These are phyloP conservation scores for Nebria salina DNA, from an alignment of 2,888 invertebrate genomes.

Conservation along the genomic window DNA sequence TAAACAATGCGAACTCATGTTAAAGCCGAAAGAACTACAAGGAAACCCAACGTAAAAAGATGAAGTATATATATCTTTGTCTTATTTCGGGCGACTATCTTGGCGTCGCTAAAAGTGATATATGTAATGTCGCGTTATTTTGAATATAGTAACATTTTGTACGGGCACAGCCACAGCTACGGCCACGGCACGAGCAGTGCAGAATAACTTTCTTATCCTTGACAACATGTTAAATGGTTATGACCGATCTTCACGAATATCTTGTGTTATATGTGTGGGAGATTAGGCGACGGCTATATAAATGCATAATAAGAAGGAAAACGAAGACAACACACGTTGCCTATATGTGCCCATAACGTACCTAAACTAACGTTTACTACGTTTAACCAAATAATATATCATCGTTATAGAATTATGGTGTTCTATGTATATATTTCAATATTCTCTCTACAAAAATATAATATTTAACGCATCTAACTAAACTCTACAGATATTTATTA, in stretches of 20 bases:
- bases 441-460: too few relatives aligned
- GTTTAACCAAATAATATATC: background rate
- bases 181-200: background rate
- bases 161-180: background rate
- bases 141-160: background rate
- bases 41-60: background rate
- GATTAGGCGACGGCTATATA: background rate
- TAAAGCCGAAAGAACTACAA: background rate
- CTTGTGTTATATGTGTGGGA: background rate
- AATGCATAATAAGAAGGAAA: background rate
- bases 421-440: too few relatives aligned
- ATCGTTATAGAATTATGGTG: too few relatives aligned
- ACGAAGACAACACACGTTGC: background rate
- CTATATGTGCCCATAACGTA: background rate
- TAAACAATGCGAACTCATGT: background rate
- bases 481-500: too few relatives aligned
- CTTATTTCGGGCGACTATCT: background rate
- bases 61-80: background rate
- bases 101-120: background rate
- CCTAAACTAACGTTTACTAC: too few relatives aligned
- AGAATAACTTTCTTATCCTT: background rate
- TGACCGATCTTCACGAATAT: background rate
- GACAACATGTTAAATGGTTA: constrained; percentile 1
- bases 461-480: too few relatives aligned
- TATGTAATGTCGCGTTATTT: background rate